Percentiles rank a stretch among this genome's conserved stretches.
Conservation (phyloP, 1,140 invertebrate species). For the Trichomalopsis sarcophagae region DNA sequence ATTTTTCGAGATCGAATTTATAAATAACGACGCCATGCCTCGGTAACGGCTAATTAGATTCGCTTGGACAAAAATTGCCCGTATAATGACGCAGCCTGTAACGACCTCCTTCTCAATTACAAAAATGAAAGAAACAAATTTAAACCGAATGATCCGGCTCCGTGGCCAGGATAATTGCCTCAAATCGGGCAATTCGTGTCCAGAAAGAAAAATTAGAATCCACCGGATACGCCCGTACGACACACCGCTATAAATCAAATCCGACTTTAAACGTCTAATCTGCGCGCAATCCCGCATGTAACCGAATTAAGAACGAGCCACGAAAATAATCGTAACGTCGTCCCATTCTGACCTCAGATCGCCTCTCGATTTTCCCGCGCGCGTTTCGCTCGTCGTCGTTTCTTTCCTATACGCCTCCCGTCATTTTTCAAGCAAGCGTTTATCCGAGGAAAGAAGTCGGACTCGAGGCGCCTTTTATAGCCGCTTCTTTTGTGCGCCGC, state of each 20-base stretch:
- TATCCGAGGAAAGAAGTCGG: constrained; percentile 32
- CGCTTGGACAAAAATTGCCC: not conserved
- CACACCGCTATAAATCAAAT: constrained; percentile 32
- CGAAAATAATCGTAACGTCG: constrained; percentile 11
- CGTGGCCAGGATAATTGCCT: not conserved
- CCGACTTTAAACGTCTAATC: constrained; percentile 23
- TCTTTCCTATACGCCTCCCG: constrained; percentile 67
- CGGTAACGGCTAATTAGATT: no score
- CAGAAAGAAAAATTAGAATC: constrained; percentile 39
- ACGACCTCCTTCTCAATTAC: not conserved
- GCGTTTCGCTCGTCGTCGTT: constrained; percentile 60
- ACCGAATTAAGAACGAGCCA: constrained; percentile 10
- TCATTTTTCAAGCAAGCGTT: constrained; percentile 70
- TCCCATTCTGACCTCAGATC: constrained; percentile 18
- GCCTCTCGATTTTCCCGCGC: constrained; percentile 6
- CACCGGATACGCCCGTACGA: constrained; percentile 16
- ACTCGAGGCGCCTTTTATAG: constrained; percentile 26
- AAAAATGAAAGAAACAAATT: not conserved
- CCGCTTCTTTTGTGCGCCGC: constrained; percentile 68
- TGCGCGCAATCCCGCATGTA: not conserved
- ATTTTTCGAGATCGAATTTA: no score
- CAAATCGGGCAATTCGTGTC: constrained; percentile 4
- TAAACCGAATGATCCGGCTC: not conserved
- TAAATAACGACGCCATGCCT: no score
- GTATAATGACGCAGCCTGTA: not conserved